Percentiles rank a stretch among this genome's conserved stretches.
phyloP scores from a whole-genome alignment of 92 coral and sea anemone species.

The Parazoanthus atlanticus region DNA sequence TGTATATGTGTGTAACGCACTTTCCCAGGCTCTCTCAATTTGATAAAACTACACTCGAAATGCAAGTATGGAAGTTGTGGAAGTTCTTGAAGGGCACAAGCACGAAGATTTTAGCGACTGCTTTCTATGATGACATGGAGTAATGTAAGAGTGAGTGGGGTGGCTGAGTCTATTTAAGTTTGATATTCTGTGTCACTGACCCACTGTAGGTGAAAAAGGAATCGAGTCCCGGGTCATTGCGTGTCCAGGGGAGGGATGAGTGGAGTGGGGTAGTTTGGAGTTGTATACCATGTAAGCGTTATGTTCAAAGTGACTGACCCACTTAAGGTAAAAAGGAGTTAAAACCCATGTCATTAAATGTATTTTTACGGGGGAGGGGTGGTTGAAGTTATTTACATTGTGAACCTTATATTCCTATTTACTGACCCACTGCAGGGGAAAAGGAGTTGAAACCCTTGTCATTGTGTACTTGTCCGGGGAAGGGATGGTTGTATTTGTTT shows the following conservation, averaged over 20 bases:
- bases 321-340: no score
- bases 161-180: neutral
- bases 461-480: neutral
- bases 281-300: no score
- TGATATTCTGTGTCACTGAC: neutral
- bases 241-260: conserved; percentile 60
- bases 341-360: neutral
- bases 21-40: no score
- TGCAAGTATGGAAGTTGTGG: no score
- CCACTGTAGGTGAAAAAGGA: conserved; percentile 80
- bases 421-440: neutral
- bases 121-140: no score
- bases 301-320: no score
- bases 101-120: no score
- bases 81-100: no score
- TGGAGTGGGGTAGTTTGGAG: no score
- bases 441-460: neutral
- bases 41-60: no score
- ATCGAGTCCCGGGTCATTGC: conserved; percentile 87
- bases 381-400: neutral
- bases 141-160: neutral
- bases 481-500: neutral
- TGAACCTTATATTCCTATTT: neutral
- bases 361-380: neutral
- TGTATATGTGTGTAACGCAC: no score